Evolutionary conservation across 2,113 vertebrate genomes (phyloP).

Genomic region (Rafetus swinhoei): DNA sequence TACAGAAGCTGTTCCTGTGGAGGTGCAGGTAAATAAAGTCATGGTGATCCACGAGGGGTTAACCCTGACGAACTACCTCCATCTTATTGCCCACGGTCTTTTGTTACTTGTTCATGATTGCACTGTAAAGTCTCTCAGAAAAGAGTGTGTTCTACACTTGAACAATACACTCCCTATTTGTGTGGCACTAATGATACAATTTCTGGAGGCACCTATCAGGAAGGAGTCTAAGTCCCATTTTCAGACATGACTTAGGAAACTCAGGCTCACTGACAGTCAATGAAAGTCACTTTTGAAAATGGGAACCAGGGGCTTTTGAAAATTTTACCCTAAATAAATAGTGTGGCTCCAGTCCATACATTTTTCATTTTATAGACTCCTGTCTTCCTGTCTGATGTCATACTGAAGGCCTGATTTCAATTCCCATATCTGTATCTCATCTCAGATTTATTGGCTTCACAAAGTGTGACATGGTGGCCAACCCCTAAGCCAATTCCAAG

Average conservation of each 20-base stretch:
- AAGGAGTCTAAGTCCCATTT: neutral
- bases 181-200: neutral
- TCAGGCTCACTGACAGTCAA: neutral
- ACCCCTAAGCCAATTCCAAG: neutral
- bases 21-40: too few species aligned
- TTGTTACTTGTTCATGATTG: neutral
- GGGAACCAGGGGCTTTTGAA: neutral
- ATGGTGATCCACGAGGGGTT: too few species aligned
- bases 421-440: neutral
- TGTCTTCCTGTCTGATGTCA: neutral
- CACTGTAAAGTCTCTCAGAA: fast-evolving
- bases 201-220: neutral
- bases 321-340: neutral
- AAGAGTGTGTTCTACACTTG: neutral
- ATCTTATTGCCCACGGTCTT: too few species aligned
- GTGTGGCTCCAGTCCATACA: neutral
- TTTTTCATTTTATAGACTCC: neutral
- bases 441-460: neutral
- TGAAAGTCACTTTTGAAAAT: neutral
- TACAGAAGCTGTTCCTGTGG: too few species aligned
- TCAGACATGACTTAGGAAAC: neutral
- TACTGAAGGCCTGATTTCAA: neutral
- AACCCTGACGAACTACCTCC: too few species aligned
- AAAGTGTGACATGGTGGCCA: neutral
- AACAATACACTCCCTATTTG: neutral